Conservation (phyloP, 2,797 vertebrate genomes). For the Phrynocephalus vlangalii region DNA sequence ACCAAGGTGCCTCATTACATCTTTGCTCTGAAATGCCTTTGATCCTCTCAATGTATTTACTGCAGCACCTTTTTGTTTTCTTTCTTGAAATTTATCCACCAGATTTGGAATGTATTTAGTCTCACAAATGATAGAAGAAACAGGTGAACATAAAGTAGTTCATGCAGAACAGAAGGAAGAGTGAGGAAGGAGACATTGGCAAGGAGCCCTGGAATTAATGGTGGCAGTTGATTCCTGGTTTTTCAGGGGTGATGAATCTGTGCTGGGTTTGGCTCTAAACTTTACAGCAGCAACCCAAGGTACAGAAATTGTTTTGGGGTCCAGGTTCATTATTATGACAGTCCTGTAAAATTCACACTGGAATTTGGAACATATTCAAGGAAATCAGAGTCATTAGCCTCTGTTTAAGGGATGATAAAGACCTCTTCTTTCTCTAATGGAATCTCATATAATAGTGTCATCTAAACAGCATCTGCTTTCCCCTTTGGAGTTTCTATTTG, state of each 20-base stretch:
- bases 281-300: too few relatives aligned
- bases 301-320: too few relatives aligned
- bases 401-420: neutral
- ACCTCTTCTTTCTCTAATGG: neutral
- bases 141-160: neutral
- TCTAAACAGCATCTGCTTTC: neutral
- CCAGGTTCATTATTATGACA: too few relatives aligned
- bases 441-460: neutral
- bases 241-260: too few relatives aligned
- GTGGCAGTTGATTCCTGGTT: too few relatives aligned
- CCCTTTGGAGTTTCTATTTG: neutral
- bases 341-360: too few relatives aligned
- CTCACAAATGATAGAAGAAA: conserved; percentile 20
- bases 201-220: neutral
- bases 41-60: conserved; percentile 46
- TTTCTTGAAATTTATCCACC: conserved; percentile 1
- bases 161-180: neutral
- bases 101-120: conserved; percentile 8
- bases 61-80: conserved; percentile 25
- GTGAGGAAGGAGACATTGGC: neutral
- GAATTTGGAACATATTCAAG: too few relatives aligned
- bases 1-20: conserved; percentile 25
- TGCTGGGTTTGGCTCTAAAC: too few relatives aligned
- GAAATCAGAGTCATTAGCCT: too few relatives aligned
- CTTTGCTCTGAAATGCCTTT: conserved; percentile 5